phyloP scores from a whole-genome alignment of 2,113 vertebrate species.

The Fulmarus glacialis region DNA sequence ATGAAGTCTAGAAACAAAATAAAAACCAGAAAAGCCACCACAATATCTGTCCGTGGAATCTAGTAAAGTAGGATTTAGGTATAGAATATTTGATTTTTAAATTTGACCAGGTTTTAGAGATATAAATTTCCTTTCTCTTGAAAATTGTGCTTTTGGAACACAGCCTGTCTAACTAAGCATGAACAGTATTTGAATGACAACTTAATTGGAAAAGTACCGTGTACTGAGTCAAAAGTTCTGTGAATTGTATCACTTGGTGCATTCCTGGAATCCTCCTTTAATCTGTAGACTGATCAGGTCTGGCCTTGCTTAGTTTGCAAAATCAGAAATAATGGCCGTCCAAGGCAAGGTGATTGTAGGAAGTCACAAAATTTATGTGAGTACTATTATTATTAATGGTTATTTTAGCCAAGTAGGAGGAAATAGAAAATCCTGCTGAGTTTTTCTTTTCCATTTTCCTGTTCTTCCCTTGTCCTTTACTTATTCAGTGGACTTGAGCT shows the following conservation, averaged over 20 bases:
- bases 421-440: background rate
- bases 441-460: background rate
- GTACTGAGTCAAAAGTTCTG: background rate
- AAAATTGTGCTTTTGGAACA: background rate
- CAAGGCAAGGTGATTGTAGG: background rate
- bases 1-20: background rate
- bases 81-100: background rate
- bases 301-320: background rate
- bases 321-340: background rate
- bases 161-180: background rate
- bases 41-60: background rate
- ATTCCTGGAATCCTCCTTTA: background rate
- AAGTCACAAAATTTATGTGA: background rate
- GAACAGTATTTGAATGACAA: background rate
- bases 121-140: background rate
- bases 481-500: slow-evolving; percentile 92
- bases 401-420: background rate
- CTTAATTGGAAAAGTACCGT: background rate
- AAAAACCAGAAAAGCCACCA: background rate
- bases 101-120: background rate
- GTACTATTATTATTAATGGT: background rate
- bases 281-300: background rate
- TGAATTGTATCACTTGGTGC: background rate
- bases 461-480: background rate
- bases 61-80: background rate